Conservation (phyloP, 1,140 invertebrate species). For the Pseudomyrmex sp. region DNA sequence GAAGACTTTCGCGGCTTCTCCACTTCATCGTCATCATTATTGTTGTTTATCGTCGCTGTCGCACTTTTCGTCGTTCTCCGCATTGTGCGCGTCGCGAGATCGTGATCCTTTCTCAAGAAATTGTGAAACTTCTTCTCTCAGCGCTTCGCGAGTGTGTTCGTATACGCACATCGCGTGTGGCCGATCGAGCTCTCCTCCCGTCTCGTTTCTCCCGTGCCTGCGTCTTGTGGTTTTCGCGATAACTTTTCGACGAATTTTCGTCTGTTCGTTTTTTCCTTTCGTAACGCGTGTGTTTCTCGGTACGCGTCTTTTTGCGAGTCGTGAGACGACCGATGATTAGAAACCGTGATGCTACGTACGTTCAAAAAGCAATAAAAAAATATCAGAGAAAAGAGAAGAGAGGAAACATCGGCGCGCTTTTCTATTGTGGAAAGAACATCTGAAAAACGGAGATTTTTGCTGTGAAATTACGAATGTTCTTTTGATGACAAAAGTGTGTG, state of each 20-base stretch:
- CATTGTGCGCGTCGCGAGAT: slow-evolving; percentile 10
- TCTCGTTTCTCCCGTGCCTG: background rate
- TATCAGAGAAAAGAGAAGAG: background rate
- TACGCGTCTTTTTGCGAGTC: too few relatives aligned
- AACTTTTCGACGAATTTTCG: background rate
- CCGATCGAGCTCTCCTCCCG: background rate
- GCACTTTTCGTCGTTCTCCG: background rate
- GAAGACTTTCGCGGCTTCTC: slow-evolving; percentile 2
- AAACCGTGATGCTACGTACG: background rate
- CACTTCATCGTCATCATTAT: background rate
- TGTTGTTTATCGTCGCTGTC: slow-evolving; percentile 1
- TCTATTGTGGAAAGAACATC: background rate
- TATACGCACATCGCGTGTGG: background rate
- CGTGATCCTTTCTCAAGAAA: background rate
- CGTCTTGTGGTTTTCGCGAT: background rate
- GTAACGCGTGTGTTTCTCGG: too few relatives aligned
- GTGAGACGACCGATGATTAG: background rate
- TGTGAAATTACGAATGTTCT: background rate
- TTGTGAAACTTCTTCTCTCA: background rate
- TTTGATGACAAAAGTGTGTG: background rate
- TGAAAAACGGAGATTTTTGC: background rate
- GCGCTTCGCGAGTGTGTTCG: background rate
- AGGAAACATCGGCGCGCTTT: background rate
- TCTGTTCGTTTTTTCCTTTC: background rate
- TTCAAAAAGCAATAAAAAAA: background rate